Conservation (phyloP, 1,140 invertebrate genomes). For the Physella acuta region DNA sequence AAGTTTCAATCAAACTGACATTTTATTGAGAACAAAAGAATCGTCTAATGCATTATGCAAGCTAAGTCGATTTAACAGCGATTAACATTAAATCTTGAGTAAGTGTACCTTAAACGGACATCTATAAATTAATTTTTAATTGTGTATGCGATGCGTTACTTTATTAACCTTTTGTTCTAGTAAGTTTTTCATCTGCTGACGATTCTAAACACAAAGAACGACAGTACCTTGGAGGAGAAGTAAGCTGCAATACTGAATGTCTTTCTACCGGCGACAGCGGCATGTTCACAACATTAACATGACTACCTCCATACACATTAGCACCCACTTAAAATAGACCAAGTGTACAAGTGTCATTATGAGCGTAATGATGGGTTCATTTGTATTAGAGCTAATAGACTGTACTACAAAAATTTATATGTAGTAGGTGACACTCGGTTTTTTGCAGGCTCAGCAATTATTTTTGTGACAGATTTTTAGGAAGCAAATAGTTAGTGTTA, state of each 20-base stretch:
- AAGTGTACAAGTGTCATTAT: neutral
- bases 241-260: neutral
- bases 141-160: no score
- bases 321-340: neutral
- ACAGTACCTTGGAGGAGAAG: slow-evolving; percentile 2
- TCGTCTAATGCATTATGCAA: no score
- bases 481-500: neutral
- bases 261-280: slow-evolving; percentile 1
- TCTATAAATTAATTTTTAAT: no score
- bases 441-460: neutral
- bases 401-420: neutral
- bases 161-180: no score
- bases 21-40: no score
- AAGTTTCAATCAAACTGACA: no score
- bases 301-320: neutral
- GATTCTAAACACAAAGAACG: no score
- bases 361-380: neutral
- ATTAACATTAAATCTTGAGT: no score
- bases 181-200: no score
- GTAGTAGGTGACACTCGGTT: neutral
- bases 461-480: neutral
- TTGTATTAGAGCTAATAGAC: neutral
- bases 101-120: no score
- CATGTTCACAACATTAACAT: slow-evolving; percentile 7
- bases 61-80: no score